Evolutionary conservation across 2,113 vertebrate species (phyloP).

Genomic region (Coptodon bakossiorum): DNA sequence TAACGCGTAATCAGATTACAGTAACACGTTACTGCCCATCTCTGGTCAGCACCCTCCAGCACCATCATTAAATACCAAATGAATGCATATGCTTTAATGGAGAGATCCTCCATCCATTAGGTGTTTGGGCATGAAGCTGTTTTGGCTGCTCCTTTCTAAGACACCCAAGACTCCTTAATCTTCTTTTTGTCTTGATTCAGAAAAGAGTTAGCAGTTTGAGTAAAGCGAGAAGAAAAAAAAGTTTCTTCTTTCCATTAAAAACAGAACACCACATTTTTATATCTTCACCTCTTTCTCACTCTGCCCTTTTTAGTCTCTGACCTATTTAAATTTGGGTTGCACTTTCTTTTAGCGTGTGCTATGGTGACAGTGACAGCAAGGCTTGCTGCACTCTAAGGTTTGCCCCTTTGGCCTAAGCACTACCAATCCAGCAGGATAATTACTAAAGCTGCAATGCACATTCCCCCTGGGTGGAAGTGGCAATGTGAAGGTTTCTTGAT

Average conservation of each 20-base stretch:
- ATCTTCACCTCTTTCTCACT: background rate
- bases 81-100: background rate
- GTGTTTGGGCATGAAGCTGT: background rate
- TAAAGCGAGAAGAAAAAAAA: background rate
- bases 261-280: background rate
- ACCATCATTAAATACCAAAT: background rate
- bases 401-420: constrained; percentile 41
- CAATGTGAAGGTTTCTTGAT: constrained; percentile 11
- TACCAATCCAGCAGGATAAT: constrained; percentile 45
- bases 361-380: constrained; percentile 21
- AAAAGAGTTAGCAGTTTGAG: background rate
- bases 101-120: background rate
- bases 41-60: too few relatives aligned
- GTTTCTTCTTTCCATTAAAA: background rate
- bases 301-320: constrained; percentile 12
- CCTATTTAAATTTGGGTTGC: constrained; percentile 43
- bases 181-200: background rate
- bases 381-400: constrained; percentile 21
- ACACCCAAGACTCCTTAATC: background rate
- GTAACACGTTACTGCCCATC: too few relatives aligned
- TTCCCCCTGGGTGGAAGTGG: constrained; percentile 15
- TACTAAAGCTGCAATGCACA: constrained; percentile 36
- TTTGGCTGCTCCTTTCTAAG: background rate
- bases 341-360: background rate
- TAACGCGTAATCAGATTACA: too few relatives aligned